Conservation (phyloP, 2,113 vertebrate species). For the Vombatus ursinus region DNA sequence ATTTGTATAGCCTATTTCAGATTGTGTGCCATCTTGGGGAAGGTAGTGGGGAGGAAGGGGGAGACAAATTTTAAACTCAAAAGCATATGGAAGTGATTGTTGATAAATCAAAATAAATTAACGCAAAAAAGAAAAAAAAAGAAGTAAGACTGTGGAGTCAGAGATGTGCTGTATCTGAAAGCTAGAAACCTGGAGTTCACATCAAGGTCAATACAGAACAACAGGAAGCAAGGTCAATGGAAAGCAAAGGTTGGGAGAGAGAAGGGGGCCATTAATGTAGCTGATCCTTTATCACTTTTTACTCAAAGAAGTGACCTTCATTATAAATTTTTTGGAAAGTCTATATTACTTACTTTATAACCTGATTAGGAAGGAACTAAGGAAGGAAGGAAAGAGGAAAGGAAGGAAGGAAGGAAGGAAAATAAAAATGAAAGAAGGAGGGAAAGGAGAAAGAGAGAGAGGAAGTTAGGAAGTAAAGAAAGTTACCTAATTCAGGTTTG, state of each 20-base stretch:
- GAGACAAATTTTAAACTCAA: too few relatives aligned
- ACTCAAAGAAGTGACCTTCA: background rate
- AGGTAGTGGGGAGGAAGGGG: too few relatives aligned
- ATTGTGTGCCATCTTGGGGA: too few relatives aligned
- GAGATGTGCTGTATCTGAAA: background rate
- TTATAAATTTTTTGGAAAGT: background rate
- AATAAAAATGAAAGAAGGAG: background rate
- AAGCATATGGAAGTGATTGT: too few relatives aligned
- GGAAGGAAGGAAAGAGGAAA: background rate
- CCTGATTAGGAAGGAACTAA: background rate
- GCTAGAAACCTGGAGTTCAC: background rate
- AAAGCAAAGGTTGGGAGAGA: background rate
- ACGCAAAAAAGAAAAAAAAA: too few relatives aligned
- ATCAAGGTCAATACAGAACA: background rate
- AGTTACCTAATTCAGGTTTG: background rate
- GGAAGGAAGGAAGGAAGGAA: background rate
- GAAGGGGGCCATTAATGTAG: background rate
- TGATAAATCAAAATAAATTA: too few relatives aligned
- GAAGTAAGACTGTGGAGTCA: conserved; percentile 2
- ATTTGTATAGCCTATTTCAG: too few relatives aligned
- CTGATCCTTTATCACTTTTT: background rate
- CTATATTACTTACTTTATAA: background rate
- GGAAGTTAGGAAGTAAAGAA: background rate
- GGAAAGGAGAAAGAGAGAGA: background rate
- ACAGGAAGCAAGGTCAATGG: background rate